Evolutionary conservation across 2,113 vertebrate genomes (phyloP).

Genomic region (Myiozetetes cayanensis): DNA sequence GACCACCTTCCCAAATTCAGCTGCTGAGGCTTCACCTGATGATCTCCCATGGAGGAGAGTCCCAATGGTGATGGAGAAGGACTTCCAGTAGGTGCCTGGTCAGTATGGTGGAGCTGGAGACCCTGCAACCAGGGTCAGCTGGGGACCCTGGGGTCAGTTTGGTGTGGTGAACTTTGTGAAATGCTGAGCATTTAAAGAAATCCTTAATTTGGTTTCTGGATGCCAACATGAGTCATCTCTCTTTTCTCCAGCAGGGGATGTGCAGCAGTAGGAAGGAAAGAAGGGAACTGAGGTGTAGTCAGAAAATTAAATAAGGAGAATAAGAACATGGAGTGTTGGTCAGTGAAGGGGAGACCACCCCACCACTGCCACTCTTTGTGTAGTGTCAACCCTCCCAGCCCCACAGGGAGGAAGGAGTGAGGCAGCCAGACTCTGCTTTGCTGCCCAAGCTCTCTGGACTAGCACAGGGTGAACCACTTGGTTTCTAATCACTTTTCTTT

Average conservation of each 20-base stretch:
- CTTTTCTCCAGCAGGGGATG: not conserved
- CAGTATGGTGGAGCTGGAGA: not conserved
- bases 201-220: not conserved
- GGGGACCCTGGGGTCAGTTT: not conserved
- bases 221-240: not conserved
- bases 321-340: not conserved
- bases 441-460: not conserved
- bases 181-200: not conserved
- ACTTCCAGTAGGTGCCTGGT: not conserved
- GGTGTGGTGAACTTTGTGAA: not conserved
- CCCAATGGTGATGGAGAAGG: fast-evolving
- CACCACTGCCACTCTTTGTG: not conserved
- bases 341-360: not conserved
- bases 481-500: not conserved
- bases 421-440: not conserved
- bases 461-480: not conserved
- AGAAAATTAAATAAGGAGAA: not conserved
- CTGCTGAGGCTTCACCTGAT: not conserved
- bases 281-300: not conserved
- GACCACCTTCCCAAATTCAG: not conserved
- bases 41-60: not conserved
- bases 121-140: not conserved
- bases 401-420: not conserved
- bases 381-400: not conserved
- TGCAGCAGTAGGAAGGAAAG: not conserved